Base-by-base conservation (phyloP, 2,888 invertebrate species). In the Teleogryllus oceanicus region DNA sequence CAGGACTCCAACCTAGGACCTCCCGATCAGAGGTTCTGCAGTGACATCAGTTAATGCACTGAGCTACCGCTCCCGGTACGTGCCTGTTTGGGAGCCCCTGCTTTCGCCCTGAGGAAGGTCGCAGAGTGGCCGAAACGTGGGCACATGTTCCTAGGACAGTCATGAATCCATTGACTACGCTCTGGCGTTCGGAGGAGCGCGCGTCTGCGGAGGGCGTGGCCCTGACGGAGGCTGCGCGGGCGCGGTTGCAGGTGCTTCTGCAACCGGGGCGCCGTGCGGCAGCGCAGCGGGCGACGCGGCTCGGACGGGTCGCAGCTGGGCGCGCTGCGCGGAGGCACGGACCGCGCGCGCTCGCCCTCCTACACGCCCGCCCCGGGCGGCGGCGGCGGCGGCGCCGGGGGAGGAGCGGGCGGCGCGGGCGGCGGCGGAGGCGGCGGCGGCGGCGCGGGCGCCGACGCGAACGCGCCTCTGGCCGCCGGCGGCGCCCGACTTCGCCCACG, bases 401-500 rank as follows among this genome's bases (percentile, higher is more conserved):
- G 75, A 24, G 20, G n/a, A 5, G 75, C 13, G 8, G 13, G 20
- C 21, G 49, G 77, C 49, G 11, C 77, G 1, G 77, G 49, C 2
- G 49, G 49, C 77, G 13, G 49, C n/a, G 49, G 11, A 18, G 49
- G 49, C 49, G 77, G n/a, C 0, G 49, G 49, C 49, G 13, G 77
- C 10, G n/a, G 50, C 16, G 49, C 5, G 49, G 62, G 62, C 13
- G 62, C 62, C 16, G n/a, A 18, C 62, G 62, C 16, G 3, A n/a
- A 2, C 2, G 21, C 16, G 77, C 49, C 37, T 37, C 49, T 2
- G 77, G n/a, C 77, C 18, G 49, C 20, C n/a, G 10, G 18, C 49
- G 37, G 89, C 89, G 11, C 89, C 90, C n/a, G 90, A 90, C 84
- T 76, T 8, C 1, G 50, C 5, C 49, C 62, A 62, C 13, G 4